phyloP scores from a whole-genome alignment of 2,797 vertebrate genomes.

The Chrysolophus pictus region DNA sequence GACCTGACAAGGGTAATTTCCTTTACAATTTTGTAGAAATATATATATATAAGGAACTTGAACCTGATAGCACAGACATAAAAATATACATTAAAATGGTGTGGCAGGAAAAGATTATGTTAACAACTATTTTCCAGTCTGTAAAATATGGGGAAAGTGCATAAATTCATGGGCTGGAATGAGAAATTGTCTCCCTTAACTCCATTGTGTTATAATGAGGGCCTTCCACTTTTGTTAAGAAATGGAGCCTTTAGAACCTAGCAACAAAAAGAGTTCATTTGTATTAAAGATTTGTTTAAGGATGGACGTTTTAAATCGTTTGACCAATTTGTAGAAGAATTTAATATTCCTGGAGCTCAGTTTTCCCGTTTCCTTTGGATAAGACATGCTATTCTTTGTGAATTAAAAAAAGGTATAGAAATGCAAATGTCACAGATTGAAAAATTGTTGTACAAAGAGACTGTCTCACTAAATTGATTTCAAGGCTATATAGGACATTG shows the following conservation, averaged over 20 bases:
- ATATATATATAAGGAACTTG: slow-evolving; percentile 2
- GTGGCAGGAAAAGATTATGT: slow-evolving; percentile 61
- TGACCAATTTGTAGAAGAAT: slow-evolving; percentile 68
- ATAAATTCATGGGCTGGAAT: slow-evolving; percentile 78
- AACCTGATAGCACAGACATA: slow-evolving; percentile 39
- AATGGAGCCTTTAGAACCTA: slow-evolving; percentile 68
- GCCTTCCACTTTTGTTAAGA: slow-evolving; percentile 69
- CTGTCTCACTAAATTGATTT: slow-evolving; percentile 79
- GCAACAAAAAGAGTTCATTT: slow-evolving; percentile 71
- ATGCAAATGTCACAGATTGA: slow-evolving; percentile 79
- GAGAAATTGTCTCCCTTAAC: slow-evolving; percentile 75
- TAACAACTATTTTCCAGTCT: slow-evolving; percentile 71
- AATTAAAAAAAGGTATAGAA: slow-evolving; percentile 78
- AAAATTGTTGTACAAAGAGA: slow-evolving; percentile 73
- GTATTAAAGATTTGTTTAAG: slow-evolving; percentile 72
- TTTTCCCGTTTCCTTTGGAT: slow-evolving; percentile 53
- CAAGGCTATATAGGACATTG: slow-evolving; percentile 72
- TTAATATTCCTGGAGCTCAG: slow-evolving; percentile 70
- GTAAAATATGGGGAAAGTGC: slow-evolving; percentile 64
- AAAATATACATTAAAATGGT: slow-evolving; percentile 66
- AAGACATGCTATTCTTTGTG: slow-evolving; percentile 68
- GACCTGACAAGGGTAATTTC: slow-evolving; percentile 29
- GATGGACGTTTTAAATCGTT: slow-evolving; percentile 69
- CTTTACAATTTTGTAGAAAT: background rate
- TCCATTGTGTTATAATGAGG: slow-evolving; percentile 76